These are phyloP conservation scores for Myxocyprinus asiaticus DNA, from an alignment of 2,113 vertebrate genomes.

Conservation along the genomic window DNA sequence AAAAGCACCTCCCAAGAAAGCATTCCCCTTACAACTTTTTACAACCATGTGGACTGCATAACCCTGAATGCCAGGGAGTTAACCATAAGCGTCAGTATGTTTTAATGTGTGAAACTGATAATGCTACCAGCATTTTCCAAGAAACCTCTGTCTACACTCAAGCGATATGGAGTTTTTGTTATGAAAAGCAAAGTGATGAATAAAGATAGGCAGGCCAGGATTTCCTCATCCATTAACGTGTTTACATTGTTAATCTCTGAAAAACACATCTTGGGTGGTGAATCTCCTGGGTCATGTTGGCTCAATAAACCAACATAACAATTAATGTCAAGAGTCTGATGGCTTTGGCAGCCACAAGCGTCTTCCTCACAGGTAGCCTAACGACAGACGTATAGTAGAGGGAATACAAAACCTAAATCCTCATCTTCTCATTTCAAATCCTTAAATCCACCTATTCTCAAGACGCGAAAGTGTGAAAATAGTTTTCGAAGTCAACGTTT, in stretches of 20 bases:
- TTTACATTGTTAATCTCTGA: conserved; percentile 55
- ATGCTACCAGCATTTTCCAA: background rate
- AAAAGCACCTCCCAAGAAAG: conserved; percentile 19
- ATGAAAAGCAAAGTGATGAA: conserved; percentile 33
- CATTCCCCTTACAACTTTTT: conserved; percentile 11
- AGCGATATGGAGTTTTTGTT: conserved; percentile 22
- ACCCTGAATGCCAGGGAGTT: background rate
- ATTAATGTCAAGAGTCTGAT: conserved; percentile 5
- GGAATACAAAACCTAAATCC: conserved; percentile 9
- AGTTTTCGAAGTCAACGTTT: conserved; percentile 8
- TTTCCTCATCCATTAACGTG: conserved; percentile 54
- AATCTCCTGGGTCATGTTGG: conserved; percentile 37
- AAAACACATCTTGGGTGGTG: conserved; percentile 56
- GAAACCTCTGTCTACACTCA: background rate
- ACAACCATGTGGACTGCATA: background rate
- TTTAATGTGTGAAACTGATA: conserved; percentile 17
- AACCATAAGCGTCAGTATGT: background rate
- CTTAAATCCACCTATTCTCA: conserved; percentile 14
- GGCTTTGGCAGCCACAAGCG: background rate
- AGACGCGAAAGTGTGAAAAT: background rate
- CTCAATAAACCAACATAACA: conserved; percentile 23
- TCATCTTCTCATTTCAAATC: conserved; percentile 6
- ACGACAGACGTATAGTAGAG: background rate
- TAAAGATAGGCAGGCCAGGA: conserved; percentile 50
- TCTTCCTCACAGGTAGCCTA: conserved; percentile 9